These are phyloP conservation scores for Idaea biselata DNA, from an alignment of 2,888 invertebrate genomes.

Conservation along the genomic window DNA sequence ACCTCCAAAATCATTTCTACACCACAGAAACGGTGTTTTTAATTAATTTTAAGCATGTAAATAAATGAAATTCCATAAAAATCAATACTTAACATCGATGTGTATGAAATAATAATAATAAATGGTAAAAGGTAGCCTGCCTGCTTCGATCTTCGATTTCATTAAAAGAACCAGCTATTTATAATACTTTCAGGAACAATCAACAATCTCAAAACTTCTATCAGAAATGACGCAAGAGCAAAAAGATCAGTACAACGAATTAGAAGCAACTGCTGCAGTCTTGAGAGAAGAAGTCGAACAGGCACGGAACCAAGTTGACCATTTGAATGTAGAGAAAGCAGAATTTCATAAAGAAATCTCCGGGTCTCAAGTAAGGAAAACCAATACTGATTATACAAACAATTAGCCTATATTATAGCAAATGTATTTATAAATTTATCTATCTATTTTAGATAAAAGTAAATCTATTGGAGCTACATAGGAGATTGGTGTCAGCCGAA, in stretches of 20 bases:
- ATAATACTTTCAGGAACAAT: slow-evolving; percentile 74
- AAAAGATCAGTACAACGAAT: slow-evolving; percentile 74
- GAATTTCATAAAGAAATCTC: slow-evolving; percentile 85
- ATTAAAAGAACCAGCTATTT: not conserved
- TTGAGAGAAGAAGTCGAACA: slow-evolving; percentile 79
- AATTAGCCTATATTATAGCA: not conserved
- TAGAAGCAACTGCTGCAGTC: slow-evolving; percentile 71
- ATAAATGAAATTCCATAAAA: no score
- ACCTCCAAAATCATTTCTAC: no score
- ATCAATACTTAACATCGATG: no score
- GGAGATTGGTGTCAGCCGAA: slow-evolving; percentile 58
- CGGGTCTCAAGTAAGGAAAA: slow-evolving; percentile 75
- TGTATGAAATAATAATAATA: no score
- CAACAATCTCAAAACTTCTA: slow-evolving; percentile 82
- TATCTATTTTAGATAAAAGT: slow-evolving; percentile 61
- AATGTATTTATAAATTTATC: not conserved
- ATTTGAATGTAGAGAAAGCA: slow-evolving; percentile 82
- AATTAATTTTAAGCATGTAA: no score
- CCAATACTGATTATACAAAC: not conserved
- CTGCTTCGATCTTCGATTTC: no score
- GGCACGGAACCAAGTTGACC: slow-evolving; percentile 82
- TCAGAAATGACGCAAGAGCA: slow-evolving; percentile 83
- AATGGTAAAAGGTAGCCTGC: no score
- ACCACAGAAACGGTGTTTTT: no score
- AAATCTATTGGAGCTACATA: slow-evolving; percentile 65